Evolutionary conservation across 1,140 invertebrate genomes (phyloP).

Genomic region (Drosophila kanapiae): DNA sequence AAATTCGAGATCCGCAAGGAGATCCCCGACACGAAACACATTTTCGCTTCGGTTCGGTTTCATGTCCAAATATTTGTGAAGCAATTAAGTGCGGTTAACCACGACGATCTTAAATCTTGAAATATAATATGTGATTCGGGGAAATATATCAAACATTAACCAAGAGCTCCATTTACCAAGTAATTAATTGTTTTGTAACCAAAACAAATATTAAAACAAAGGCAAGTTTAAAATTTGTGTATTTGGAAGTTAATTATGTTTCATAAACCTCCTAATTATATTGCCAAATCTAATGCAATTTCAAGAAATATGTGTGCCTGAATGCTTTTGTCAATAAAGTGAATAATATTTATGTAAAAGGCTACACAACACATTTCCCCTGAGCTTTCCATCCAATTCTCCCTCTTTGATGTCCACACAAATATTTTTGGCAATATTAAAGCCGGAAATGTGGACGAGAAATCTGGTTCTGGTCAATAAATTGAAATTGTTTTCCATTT

Average conservation of each 20-base stretch:
- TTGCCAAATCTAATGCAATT: background rate
- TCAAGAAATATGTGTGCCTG: background rate
- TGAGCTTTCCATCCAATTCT: background rate
- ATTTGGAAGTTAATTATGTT: no score
- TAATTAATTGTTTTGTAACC: background rate
- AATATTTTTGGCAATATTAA: slow-evolving; percentile 18
- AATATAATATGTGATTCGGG: background rate
- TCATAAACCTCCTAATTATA: no score
- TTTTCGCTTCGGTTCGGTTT: slow-evolving; percentile 1
- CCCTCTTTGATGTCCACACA: slow-evolving; percentile 13
- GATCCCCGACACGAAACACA: background rate
- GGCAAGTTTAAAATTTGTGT: no score
- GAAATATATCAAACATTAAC: background rate
- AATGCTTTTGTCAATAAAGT: background rate
- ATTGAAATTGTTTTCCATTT: slow-evolving; percentile 27
- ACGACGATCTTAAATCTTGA: background rate
- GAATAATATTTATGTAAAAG: background rate
- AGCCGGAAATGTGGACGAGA: slow-evolving; percentile 20
- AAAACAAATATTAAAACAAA: background rate
- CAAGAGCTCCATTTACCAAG: no score
- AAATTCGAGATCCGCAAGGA: slow-evolving; percentile 7
- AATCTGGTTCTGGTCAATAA: slow-evolving; percentile 39
- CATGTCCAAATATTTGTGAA: slow-evolving; percentile 36
- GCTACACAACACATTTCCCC: background rate
- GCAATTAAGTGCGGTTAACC: background rate